These are phyloP conservation scores for Ptilorrhoa leucosticta DNA, from an alignment of 2,113 vertebrate species.

Conservation along the genomic window DNA sequence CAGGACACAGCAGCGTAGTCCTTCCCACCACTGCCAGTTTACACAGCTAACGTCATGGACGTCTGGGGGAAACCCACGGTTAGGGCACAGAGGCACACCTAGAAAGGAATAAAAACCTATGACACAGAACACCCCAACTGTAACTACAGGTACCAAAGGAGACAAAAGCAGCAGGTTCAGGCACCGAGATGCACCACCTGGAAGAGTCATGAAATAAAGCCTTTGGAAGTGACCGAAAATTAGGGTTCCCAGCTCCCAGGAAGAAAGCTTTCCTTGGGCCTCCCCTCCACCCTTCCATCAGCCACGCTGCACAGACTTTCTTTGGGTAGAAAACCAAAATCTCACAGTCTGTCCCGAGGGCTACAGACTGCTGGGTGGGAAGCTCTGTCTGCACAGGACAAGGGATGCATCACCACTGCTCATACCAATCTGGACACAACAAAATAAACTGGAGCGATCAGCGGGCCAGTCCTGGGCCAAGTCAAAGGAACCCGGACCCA, in stretches of 20 bases:
- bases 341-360: neutral
- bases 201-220: slow-evolving; percentile 52
- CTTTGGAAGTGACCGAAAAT: slow-evolving; percentile 37
- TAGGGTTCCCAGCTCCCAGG: neutral
- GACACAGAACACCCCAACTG: slow-evolving; percentile 58
- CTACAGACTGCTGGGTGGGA: neutral
- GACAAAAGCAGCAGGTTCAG: slow-evolving; percentile 62
- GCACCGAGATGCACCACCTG: slow-evolving; percentile 17
- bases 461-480: slow-evolving; percentile 49
- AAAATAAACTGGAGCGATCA: slow-evolving; percentile 59
- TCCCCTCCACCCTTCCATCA: neutral
- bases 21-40: neutral
- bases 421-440: slow-evolving; percentile 63
- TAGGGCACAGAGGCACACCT: slow-evolving; percentile 54
- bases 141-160: slow-evolving; percentile 52
- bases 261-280: neutral
- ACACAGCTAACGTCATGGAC: neutral
- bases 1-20: neutral
- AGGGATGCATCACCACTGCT: slow-evolving; percentile 45
- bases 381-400: slow-evolving; percentile 47
- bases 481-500: slow-evolving; percentile 36
- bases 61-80: slow-evolving; percentile 19
- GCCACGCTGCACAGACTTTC: slow-evolving; percentile 23
- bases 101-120: slow-evolving; percentile 53
- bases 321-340: slow-evolving; percentile 35